Conservation (phyloP, 1,140 invertebrate species). For the Drosophila nigrodunni region DNA sequence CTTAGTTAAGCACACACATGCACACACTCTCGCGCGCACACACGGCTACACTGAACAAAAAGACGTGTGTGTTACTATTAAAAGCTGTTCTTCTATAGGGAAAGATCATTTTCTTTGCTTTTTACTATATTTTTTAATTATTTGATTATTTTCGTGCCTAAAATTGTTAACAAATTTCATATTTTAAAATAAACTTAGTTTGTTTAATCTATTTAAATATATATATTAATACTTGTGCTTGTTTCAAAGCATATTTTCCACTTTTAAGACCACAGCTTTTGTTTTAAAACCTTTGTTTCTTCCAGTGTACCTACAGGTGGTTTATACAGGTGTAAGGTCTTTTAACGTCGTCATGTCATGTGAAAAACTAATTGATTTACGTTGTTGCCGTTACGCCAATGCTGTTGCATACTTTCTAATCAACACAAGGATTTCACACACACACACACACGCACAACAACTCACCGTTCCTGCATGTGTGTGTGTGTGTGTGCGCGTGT, state of each 20-base stretch:
- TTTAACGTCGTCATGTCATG: slow-evolving; percentile 50
- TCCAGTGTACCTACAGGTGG: slow-evolving; percentile 18
- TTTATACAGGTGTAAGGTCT: slow-evolving; percentile 39
- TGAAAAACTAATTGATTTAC: slow-evolving; percentile 57
- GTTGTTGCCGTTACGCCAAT: slow-evolving; percentile 48
- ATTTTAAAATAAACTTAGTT: no score
- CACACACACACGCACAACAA: slow-evolving; percentile 31
- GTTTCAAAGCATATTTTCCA: no score
- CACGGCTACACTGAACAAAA: background rate
- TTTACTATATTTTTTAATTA: no score
- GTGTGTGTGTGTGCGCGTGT: background rate
- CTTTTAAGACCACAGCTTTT: no score
- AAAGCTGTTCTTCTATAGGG: no score
- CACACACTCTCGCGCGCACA: background rate
- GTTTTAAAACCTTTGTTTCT: no score
- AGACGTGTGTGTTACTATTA: no score
- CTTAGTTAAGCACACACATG: slow-evolving; percentile 10
- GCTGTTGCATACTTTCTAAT: slow-evolving; percentile 56
- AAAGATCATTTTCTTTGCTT: no score
- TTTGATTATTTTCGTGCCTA: no score
- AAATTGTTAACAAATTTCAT: no score
- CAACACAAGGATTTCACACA: slow-evolving; percentile 47
- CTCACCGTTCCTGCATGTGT: background rate
- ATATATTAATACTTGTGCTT: no score
- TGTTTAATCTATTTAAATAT: no score